Conservation (phyloP, 1,140 invertebrate species). For the Caenorhabditis remanei region DNA sequence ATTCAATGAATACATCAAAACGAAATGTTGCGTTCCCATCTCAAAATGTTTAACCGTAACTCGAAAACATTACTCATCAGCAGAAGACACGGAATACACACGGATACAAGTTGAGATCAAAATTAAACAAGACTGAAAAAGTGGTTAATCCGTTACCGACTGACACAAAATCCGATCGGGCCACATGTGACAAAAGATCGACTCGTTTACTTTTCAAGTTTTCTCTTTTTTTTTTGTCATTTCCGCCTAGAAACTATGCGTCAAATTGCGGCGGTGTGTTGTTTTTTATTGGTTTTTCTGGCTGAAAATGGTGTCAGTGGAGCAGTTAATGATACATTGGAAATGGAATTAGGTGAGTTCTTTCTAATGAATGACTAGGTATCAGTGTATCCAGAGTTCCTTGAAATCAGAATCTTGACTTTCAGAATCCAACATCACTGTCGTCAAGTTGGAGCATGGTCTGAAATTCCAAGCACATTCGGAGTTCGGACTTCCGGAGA, state of each 20-base stretch:
- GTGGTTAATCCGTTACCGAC: background rate
- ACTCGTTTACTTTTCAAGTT: background rate
- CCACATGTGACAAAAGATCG: constrained; percentile 12
- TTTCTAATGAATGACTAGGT: background rate
- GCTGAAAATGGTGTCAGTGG: background rate
- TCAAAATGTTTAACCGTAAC: too few species aligned
- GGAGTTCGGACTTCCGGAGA: constrained; percentile 29
- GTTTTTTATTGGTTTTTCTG: background rate
- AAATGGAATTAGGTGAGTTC: constrained; percentile 42
- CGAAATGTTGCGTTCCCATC: too few species aligned
- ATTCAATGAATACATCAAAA: too few species aligned
- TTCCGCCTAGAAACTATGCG: constrained; percentile 6
- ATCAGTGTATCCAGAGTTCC: background rate
- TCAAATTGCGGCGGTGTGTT: background rate
- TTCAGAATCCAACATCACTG: constrained; percentile 38
- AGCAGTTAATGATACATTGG: constrained; percentile 18
- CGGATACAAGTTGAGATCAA: constrained; percentile 4
- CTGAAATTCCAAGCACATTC: constrained; percentile 41
- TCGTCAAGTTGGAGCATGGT: constrained; percentile 25
- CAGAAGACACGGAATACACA: background rate
- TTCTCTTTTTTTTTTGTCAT: background rate
- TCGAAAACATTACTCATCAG: too few species aligned
- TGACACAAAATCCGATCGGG: background rate
- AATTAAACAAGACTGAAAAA: background rate
- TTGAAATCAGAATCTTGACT: background rate